phyloP scores from a whole-genome alignment of 23 tunicate genomes.

The Phallusia fumigata region DNA sequence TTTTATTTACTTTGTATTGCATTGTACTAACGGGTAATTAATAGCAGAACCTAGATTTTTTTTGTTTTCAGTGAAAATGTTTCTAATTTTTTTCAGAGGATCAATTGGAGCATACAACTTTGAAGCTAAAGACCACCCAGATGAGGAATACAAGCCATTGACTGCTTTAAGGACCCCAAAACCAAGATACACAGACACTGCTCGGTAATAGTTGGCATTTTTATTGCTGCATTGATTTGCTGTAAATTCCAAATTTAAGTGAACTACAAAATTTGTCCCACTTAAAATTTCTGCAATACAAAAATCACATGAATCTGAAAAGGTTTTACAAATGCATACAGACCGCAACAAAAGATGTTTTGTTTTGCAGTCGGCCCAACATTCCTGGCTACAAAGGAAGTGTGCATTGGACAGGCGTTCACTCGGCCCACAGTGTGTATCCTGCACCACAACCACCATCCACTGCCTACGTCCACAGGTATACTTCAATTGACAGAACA shows the following conservation, averaged over 20 bases:
- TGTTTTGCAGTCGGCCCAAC: slow-evolving; percentile 63
- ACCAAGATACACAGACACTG: slow-evolving; percentile 85
- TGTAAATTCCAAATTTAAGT: too few species aligned
- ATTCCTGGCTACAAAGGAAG: slow-evolving; percentile 84
- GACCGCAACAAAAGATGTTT: not conserved
- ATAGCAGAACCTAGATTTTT: too few species aligned
- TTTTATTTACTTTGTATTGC: not conserved
- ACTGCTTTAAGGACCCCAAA: slow-evolving; percentile 65
- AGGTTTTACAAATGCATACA: too few species aligned
- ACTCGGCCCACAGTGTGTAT: slow-evolving; percentile 64
- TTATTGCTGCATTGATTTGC: too few species aligned
- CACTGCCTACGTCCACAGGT: slow-evolving; percentile 85
- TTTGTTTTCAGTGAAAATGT: not conserved
- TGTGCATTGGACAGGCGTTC: slow-evolving; percentile 74
- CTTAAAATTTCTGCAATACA: not conserved
- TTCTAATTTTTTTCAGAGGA: slow-evolving; percentile 47
- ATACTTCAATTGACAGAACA: not conserved
- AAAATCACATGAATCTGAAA: not conserved
- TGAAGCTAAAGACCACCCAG: slow-evolving; percentile 87
- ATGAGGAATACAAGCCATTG: slow-evolving; percentile 69
- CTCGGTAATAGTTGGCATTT: slow-evolving; percentile 40
- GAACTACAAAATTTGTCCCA: too few species aligned
- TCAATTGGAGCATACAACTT: slow-evolving; percentile 74
- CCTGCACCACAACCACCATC: slow-evolving; percentile 93
- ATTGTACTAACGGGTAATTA: too few species aligned